Evolutionary conservation across 2,888 invertebrate genomes (phyloP).

Genomic region (Strigamia maritima): DNA sequence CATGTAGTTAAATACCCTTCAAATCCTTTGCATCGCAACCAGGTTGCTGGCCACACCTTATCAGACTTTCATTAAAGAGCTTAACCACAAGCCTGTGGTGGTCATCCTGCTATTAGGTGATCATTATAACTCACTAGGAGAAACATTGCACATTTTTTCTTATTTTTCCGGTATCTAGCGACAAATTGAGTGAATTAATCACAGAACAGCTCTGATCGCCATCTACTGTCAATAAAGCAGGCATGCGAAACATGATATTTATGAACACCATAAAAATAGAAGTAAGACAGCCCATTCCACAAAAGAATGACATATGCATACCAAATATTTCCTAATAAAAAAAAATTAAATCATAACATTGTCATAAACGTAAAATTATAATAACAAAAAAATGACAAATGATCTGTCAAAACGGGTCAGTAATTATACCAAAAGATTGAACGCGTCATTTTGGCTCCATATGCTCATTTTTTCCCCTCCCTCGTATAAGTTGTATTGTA

Average conservation of each 20-base stretch:
- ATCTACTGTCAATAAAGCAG: constrained; percentile 15
- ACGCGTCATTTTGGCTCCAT: neutral
- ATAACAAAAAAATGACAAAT: constrained; percentile 10
- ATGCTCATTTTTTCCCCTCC: neutral
- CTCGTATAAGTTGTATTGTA: neutral
- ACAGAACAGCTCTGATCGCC: neutral
- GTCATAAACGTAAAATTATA: neutral
- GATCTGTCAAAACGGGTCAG: neutral
- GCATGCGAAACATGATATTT: constrained; percentile 15
- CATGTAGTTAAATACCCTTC: neutral
- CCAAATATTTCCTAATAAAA: neutral
- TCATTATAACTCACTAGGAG: constrained; percentile 7
- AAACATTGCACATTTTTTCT: neutral
- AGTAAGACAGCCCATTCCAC: neutral
- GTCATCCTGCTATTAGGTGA: constrained; percentile 15
- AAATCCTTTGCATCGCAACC: constrained; percentile 5
- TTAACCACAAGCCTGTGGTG: constrained; percentile 15
- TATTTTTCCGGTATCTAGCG: neutral
- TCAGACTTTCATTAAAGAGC: constrained; percentile 15
- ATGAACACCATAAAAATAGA: neutral
- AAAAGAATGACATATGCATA: neutral
- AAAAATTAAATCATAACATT: neutral
- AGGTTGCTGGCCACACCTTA: constrained; percentile 5
- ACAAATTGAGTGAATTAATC: constrained; percentile 15
- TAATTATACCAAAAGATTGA: constrained; percentile 9